Evolutionary conservation across 2,797 vertebrate species (phyloP), one percentile per base, ranked within the genome.

Genomic region (Muscicapa striata): DNA sequence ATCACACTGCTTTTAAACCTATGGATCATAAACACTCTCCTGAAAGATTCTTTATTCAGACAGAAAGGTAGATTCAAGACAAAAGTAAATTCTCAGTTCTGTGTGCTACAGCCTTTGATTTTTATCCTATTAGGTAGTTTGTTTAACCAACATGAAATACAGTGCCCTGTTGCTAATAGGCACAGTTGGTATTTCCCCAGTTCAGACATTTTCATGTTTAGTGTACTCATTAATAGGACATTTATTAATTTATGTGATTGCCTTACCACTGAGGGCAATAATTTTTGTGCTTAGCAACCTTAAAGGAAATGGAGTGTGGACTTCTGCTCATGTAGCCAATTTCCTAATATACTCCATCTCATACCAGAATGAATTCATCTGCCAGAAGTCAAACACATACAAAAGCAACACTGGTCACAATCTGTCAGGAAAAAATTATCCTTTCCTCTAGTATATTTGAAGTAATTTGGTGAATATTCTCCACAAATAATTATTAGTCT

Each of bases 241-340:
- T 94, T 93, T 94, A 93, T 91, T 93, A 85, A 91, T 91, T 91
- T 88, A 94, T 90, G 66, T 87, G 84, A 84, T 93, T 92, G 76
- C 64, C 32, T 77, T 73, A 94, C 72, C 84, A 92, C 73, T 66
- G 84, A 97, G 86, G 48, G 75, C 58, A 96, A 75, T 91, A 93
- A 91, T 40, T 77, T 66, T 76, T 90, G 68, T 45, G 78, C 93
- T 87, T 92, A 89, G 94, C 86, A 95, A 89, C 94, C 84, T 61
- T 75, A 55, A 89, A 95, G 75, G 90, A 95, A 95, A 94, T 85
- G 81, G 82, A 96, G 46, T 85, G 57, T 84, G 79, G 78, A 81
- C 57, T 94, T 94, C 7, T n/a, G 83, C 69, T 91, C 12, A 2
- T 74, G 74, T 40, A 93, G 92, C 84, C 8, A 43, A 54, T 93